Evolutionary conservation across 1,140 invertebrate genomes (phyloP).

Genomic region (Drosophila bocki): DNA sequence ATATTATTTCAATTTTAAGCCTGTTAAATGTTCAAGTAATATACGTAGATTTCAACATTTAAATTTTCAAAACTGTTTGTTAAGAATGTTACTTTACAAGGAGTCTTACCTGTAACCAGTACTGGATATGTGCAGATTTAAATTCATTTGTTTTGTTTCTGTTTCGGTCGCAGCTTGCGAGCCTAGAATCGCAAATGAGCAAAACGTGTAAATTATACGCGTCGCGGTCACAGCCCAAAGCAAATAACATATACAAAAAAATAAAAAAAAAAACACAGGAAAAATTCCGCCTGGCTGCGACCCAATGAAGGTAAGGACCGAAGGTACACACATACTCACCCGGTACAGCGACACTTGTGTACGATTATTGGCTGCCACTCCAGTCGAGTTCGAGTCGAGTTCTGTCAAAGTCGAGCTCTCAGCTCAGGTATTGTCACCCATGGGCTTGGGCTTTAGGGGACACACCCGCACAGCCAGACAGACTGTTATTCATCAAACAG

Average conservation of each 20-base stretch:
- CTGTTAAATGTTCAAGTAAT: too few relatives aligned
- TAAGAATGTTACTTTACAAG: neutral
- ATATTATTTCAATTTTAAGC: too few relatives aligned
- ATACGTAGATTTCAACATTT: too few relatives aligned
- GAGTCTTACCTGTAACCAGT: slow-evolving; percentile 9
- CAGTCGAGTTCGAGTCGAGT: slow-evolving; percentile 30
- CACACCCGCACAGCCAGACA: slow-evolving; percentile 38
- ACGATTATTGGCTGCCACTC: slow-evolving; percentile 58
- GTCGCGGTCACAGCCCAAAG: slow-evolving; percentile 80
- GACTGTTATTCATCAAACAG: slow-evolving; percentile 60
- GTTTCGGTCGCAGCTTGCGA: slow-evolving; percentile 70
- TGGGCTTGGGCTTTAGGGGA: slow-evolving; percentile 30
- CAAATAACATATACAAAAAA: slow-evolving; percentile 52
- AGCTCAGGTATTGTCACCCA: slow-evolving; percentile 48
- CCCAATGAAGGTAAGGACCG: slow-evolving; percentile 43
- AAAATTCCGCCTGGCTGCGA: slow-evolving; percentile 48
- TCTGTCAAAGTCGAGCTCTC: slow-evolving; percentile 47
- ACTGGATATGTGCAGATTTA: slow-evolving; percentile 38
- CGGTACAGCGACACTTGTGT: slow-evolving; percentile 14
- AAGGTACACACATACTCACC: slow-evolving; percentile 15
- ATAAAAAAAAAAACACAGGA: slow-evolving; percentile 16
- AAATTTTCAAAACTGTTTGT: too few relatives aligned
- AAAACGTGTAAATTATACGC: slow-evolving; percentile 84
- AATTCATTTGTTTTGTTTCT: slow-evolving; percentile 69
- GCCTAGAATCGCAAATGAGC: slow-evolving; percentile 83